phyloP scores from a whole-genome alignment of 2,797 vertebrate genomes.

The Gastrophryne carolinensis region DNA sequence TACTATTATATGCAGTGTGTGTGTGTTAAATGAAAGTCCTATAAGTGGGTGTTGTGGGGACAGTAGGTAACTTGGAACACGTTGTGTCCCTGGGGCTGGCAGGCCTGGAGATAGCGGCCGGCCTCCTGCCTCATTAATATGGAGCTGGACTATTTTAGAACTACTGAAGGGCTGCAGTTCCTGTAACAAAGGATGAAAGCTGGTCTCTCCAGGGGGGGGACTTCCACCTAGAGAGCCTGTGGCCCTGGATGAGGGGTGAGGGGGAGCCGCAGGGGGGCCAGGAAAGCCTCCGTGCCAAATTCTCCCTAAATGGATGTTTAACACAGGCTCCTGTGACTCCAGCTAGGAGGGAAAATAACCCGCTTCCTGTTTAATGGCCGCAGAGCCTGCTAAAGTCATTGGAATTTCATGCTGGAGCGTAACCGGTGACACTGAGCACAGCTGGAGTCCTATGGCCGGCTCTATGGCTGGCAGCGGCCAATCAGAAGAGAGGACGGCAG shows the following conservation, averaged over 20 bases:
- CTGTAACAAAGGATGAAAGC: constrained; percentile 30
- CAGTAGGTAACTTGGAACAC: no score
- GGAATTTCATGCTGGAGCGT: neutral
- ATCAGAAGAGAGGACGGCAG: no score
- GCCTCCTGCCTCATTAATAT: constrained; percentile 11
- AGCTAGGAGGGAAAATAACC: neutral
- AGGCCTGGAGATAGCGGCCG: no score
- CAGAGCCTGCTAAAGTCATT: neutral
- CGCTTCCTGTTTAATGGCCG: neutral
- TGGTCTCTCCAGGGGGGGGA: neutral
- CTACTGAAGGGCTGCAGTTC: neutral
- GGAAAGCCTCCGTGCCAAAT: constrained; percentile 20
- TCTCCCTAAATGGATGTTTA: neutral
- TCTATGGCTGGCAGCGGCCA: neutral
- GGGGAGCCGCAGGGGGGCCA: neutral
- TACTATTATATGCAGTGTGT: no score
- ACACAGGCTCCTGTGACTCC: neutral
- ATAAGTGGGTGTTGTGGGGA: no score
- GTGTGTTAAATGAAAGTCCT: no score
- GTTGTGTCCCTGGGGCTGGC: no score
- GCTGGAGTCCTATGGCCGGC: neutral
- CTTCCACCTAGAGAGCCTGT: neutral
- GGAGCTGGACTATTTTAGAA: neutral
- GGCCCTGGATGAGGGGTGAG: neutral
- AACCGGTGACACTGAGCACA: neutral